Evolutionary conservation across 1,140 invertebrate species (phyloP).

Genomic region (Reticulitermes speratus): DNA sequence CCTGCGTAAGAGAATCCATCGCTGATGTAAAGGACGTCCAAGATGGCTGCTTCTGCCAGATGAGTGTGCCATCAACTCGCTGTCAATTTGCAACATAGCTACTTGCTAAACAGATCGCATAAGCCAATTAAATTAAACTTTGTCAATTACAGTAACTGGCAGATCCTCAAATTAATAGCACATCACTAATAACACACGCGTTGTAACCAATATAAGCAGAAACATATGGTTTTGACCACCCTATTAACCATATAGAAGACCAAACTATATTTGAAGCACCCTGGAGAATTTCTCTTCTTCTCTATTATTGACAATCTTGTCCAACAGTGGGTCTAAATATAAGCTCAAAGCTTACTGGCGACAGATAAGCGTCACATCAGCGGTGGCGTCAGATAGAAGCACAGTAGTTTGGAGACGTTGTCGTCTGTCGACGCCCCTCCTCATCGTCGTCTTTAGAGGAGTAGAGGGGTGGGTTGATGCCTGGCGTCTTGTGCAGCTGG

Average conservation of each 20-base stretch:
- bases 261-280: neutral
- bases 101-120: neutral
- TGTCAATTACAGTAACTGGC: neutral
- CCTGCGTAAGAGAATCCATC: neutral
- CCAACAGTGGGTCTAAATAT: neutral
- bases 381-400: neutral
- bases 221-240: neutral
- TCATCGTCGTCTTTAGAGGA: slow-evolving; percentile 2
- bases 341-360: neutral
- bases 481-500: slow-evolving; percentile 6
- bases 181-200: neutral
- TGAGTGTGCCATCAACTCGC: neutral
- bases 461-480: slow-evolving; percentile 6
- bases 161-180: neutral
- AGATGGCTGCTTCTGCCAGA: slow-evolving; percentile 13
- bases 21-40: neutral
- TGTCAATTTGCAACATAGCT: neutral
- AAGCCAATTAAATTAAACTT: neutral
- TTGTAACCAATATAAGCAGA: neutral
- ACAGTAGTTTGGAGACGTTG: slow-evolving; percentile 2
- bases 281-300: neutral
- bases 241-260: neutral
- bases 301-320: neutral
- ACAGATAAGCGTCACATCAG: neutral
- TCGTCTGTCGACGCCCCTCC: neutral